phyloP scores from a whole-genome alignment of 2,113 vertebrate species.

The Hassar affinis region DNA sequence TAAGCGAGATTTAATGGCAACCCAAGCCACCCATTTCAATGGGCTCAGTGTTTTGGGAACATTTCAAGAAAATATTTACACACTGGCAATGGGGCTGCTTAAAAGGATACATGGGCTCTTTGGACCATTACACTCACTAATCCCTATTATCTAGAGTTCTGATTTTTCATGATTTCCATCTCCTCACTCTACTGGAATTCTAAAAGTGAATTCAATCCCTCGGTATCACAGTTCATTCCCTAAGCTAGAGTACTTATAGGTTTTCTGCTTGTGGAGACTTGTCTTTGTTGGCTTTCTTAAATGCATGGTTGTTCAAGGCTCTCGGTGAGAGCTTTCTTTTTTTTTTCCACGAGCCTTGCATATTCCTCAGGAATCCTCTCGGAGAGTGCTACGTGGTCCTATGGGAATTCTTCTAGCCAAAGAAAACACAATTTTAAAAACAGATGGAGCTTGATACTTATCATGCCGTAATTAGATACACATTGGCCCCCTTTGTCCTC shows the following conservation, averaged over 20 bases:
- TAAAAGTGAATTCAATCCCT: conserved; percentile 25
- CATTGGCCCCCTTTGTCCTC: conserved; percentile 30
- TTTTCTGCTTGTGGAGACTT: conserved; percentile 27
- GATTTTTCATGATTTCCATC: conserved; percentile 33
- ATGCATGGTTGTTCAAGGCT: not conserved
- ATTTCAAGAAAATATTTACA: conserved; percentile 46
- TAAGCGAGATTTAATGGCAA: conserved; percentile 28
- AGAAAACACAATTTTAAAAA: conserved; percentile 32
- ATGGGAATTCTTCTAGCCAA: conserved; percentile 17
- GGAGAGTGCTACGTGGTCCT: not conserved
- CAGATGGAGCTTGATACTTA: conserved; percentile 49
- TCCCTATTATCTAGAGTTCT: conserved; percentile 31
- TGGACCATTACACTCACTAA: conserved; percentile 25
- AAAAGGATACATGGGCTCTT: conserved; percentile 22
- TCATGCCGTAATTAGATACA: conserved; percentile 44
- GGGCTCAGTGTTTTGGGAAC: conserved; percentile 35
- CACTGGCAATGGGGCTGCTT: conserved; percentile 28
- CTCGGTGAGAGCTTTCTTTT: not conserved
- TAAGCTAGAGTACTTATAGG: conserved; percentile 5
- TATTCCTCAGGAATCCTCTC: conserved; percentile 23
- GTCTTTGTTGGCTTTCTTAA: conserved; percentile 12
- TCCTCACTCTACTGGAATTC: not conserved
- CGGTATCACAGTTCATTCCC: not conserved
- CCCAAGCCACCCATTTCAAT: conserved; percentile 35
- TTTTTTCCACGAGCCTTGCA: not conserved